Conservation (phyloP, 92 coral and sea anemone species). For the Porites lobata region DNA sequence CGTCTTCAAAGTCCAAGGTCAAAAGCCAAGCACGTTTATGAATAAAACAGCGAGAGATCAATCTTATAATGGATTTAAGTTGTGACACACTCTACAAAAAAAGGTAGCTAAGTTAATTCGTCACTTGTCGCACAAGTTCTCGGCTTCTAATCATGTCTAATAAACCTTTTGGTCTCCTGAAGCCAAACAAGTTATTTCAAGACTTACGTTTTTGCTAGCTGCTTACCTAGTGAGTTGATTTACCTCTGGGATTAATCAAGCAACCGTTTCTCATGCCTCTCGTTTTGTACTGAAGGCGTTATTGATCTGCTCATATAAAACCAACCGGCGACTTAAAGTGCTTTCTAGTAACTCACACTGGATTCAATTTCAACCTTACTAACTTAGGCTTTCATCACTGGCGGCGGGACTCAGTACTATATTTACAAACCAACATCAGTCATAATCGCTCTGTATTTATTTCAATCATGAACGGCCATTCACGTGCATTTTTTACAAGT, state of each 20-base stretch:
- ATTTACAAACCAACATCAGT: slow-evolving; percentile 13
- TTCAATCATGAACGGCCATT: slow-evolving; percentile 1
- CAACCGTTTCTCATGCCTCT: neutral
- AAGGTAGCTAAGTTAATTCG: too few relatives aligned
- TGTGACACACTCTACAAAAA: too few relatives aligned
- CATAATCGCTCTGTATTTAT: slow-evolving; percentile 19
- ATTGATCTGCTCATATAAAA: neutral
- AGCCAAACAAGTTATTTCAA: neutral
- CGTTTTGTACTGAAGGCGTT: neutral
- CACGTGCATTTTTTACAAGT: slow-evolving; percentile 1
- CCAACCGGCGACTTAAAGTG: slow-evolving; percentile 15
- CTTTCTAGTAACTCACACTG: neutral
- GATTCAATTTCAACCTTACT: neutral
- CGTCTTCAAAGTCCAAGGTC: slow-evolving; percentile 13
- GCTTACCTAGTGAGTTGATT: slow-evolving; percentile 3
- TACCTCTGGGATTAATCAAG: neutral
- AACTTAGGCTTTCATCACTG: neutral
- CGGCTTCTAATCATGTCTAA: neutral
- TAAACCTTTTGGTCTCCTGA: neutral
- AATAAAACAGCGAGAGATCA: slow-evolving; percentile 3
- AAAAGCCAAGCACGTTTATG: slow-evolving; percentile 4
- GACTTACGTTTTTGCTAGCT: too few relatives aligned
- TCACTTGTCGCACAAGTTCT: too few relatives aligned
- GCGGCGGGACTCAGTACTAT: neutral
- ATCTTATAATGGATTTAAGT: neutral